Conservation (phyloP, 2,113 vertebrate species). For the Macaca nemestrina region DNA sequence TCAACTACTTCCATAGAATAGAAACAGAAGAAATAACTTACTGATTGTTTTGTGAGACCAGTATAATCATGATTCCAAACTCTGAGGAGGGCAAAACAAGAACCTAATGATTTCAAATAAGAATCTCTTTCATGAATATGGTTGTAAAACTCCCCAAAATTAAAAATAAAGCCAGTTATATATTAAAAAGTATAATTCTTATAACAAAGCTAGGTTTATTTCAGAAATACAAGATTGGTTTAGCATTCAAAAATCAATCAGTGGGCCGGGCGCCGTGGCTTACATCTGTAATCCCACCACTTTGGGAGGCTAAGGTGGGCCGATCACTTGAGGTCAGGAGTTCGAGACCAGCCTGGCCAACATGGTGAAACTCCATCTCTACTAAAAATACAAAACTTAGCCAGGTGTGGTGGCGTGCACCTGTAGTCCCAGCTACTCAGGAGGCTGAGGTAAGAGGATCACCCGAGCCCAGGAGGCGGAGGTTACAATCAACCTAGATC, state of each 20-base stretch:
- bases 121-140: background rate
- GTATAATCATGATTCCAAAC: background rate
- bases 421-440: too few relatives aligned
- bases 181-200: background rate
- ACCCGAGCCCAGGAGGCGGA: too few relatives aligned
- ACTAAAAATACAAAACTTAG: too few relatives aligned
- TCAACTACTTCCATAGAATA: background rate
- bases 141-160: background rate
- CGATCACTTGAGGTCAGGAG: too few relatives aligned
- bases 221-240: background rate
- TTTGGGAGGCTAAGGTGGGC: too few relatives aligned
- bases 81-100: background rate
- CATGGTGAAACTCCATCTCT: too few relatives aligned
- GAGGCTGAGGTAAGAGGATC: too few relatives aligned
- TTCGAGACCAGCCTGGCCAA: too few relatives aligned
- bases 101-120: background rate
- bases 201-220: background rate
- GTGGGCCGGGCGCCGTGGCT: too few relatives aligned
- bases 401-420: too few relatives aligned
- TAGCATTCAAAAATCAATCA: background rate
- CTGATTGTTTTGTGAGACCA: background rate
- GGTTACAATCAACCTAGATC: too few relatives aligned
- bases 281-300: too few relatives aligned
- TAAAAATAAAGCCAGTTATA: background rate
- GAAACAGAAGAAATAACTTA: background rate